phyloP scores from a whole-genome alignment of 1,140 invertebrate genomes.

The Plodia interpunctella region DNA sequence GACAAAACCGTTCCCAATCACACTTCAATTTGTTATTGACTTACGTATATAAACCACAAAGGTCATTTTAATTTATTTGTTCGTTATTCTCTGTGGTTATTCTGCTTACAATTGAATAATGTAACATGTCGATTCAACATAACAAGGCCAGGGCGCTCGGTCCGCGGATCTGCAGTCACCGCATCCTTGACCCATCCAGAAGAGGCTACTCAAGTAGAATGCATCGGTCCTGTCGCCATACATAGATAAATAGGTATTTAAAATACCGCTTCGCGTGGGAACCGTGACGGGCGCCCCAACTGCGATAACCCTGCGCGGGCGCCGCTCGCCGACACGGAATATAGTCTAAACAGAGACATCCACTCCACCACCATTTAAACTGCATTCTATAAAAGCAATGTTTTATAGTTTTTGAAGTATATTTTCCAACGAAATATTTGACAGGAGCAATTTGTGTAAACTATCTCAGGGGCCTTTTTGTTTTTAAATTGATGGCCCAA shows the following conservation, averaged over 20 bases:
- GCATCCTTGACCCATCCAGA: constrained; percentile 74
- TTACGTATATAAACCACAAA: not conserved
- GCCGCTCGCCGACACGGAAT: constrained; percentile 10
- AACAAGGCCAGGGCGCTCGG: constrained; percentile 57
- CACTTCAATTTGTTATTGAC: not conserved
- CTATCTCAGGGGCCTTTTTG: too few species aligned
- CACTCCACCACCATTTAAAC: not conserved
- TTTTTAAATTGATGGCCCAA: too few species aligned
- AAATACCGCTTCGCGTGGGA: constrained; percentile 71
- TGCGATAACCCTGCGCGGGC: constrained; percentile 53
- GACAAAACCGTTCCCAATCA: not conserved
- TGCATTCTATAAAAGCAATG: too few species aligned
- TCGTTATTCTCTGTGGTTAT: too few species aligned
- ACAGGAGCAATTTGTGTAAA: too few species aligned
- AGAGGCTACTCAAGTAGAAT: constrained; percentile 71
- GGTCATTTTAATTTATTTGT: constrained; percentile 15
- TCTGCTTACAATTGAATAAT: constrained; percentile 42
- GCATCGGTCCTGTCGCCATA: constrained; percentile 69
- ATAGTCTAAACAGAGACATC: not conserved
- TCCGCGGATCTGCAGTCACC: constrained; percentile 61
- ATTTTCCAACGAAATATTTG: too few species aligned
- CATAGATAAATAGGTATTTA: constrained; percentile 73
- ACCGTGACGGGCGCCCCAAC: constrained; percentile 59
- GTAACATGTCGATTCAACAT: constrained; percentile 43
- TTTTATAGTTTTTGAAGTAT: too few species aligned